Conservation (phyloP, 2,797 vertebrate genomes). For the Diglossa cyanea region DNA sequence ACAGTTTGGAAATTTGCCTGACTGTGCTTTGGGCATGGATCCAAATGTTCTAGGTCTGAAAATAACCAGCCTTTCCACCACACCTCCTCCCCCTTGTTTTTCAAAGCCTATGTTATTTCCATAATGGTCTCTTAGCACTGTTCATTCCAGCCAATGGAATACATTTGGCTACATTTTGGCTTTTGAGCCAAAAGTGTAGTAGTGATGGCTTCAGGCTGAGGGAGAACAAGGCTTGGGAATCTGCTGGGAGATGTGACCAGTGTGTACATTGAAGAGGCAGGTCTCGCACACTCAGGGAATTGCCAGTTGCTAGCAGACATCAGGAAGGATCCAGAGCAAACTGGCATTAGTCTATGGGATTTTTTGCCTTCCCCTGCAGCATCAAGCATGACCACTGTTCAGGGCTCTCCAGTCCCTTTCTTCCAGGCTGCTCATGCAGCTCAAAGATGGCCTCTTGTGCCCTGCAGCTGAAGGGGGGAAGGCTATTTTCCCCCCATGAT, state of each 20-base stretch:
- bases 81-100: neutral
- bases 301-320: neutral
- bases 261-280: neutral
- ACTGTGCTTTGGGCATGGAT: neutral
- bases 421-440: neutral
- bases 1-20: neutral
- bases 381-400: neutral
- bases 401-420: neutral
- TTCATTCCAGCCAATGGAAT: neutral
- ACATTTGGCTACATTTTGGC: neutral
- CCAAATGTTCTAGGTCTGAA: neutral
- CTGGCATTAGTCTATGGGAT: neutral
- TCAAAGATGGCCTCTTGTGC: rapidly evolving
- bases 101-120: neutral
- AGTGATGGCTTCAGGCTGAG: neutral
- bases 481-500: rapidly evolving
- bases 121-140: neutral
- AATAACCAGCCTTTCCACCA: neutral
- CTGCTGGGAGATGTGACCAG: neutral
- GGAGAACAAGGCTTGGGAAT: neutral
- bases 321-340: neutral
- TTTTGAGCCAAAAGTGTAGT: neutral
- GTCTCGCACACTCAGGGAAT: neutral
- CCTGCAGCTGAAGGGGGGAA: neutral
- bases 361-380: neutral